Conservation (phyloP, 2,113 vertebrate genomes). For the Lagenorhynchus albirostris region DNA sequence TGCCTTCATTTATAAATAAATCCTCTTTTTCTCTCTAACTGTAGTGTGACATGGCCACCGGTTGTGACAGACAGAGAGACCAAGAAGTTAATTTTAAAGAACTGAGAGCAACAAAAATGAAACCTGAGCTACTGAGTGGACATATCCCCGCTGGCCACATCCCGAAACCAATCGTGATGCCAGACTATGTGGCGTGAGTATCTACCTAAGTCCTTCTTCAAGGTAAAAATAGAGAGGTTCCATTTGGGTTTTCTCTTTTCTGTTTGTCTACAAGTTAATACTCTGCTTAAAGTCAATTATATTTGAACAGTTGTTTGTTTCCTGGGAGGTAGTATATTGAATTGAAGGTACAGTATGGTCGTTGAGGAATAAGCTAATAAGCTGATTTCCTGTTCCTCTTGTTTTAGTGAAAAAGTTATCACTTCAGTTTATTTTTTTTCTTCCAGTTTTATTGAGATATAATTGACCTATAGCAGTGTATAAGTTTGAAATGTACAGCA, state of each 20-base stretch:
- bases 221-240: not conserved
- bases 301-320: not conserved
- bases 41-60: slow-evolving; percentile 70
- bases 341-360: not conserved
- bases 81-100: slow-evolving; percentile 73
- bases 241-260: not conserved
- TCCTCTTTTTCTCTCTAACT: slow-evolving; percentile 28
- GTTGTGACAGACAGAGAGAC: slow-evolving; percentile 66
- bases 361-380: not conserved
- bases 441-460: not conserved
- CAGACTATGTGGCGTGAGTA: slow-evolving; percentile 96
- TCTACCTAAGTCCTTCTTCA: not conserved
- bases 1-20: not conserved
- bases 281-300: not conserved
- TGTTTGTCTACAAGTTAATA: not conserved
- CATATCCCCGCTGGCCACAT: slow-evolving; percentile 95
- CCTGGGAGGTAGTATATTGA: not conserved
- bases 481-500: not conserved
- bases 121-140: slow-evolving; percentile 89
- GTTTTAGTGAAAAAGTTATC: not conserved
- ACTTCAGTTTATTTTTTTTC: not conserved
- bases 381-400: not conserved
- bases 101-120: slow-evolving; percentile 75
- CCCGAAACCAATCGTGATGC: slow-evolving; percentile 94
- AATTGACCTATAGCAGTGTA: not conserved